A percentile compares a stretch with the other conserved stretches of the same genome.
Conservation (phyloP, 1,140 invertebrate genomes). For the Rhagoletis pomonella region DNA sequence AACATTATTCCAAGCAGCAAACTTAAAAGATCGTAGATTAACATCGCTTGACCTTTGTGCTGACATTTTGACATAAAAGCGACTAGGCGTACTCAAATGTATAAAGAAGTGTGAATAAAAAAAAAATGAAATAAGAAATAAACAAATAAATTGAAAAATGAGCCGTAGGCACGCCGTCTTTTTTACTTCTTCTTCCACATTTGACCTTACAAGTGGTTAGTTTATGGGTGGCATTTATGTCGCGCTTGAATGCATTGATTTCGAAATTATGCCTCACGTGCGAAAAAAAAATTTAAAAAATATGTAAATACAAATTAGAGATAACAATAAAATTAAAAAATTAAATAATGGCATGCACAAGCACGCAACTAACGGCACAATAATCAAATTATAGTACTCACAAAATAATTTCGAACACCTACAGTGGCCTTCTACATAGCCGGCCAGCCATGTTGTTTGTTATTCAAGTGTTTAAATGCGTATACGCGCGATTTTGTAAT, state of each 20-base stretch:
- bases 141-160: not conserved
- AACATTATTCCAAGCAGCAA: not conserved
- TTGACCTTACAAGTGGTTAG: not conserved
- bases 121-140: too few relatives aligned
- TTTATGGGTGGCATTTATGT: slow-evolving; percentile 25
- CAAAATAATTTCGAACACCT: slow-evolving; percentile 18
- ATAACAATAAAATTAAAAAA: not conserved
- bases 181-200: not conserved
- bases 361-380: not conserved
- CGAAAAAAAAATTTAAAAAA: not conserved
- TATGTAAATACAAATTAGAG: not conserved
- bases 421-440: not conserved
- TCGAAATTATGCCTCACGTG: not conserved
- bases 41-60: not conserved
- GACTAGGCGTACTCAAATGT: not conserved
- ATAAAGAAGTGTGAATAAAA: not conserved
- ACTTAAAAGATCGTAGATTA: not conserved
- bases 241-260: slow-evolving; percentile 27
- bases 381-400: too few relatives aligned
- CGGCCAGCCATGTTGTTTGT: not conserved
- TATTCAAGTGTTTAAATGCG: slow-evolving; percentile 21
- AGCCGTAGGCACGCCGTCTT: not conserved
- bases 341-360: not conserved
- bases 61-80: not conserved
- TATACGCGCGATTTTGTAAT: slow-evolving; percentile 23